phyloP scores from a whole-genome alignment of 2,113 vertebrate species.

The Jacana jacana region DNA sequence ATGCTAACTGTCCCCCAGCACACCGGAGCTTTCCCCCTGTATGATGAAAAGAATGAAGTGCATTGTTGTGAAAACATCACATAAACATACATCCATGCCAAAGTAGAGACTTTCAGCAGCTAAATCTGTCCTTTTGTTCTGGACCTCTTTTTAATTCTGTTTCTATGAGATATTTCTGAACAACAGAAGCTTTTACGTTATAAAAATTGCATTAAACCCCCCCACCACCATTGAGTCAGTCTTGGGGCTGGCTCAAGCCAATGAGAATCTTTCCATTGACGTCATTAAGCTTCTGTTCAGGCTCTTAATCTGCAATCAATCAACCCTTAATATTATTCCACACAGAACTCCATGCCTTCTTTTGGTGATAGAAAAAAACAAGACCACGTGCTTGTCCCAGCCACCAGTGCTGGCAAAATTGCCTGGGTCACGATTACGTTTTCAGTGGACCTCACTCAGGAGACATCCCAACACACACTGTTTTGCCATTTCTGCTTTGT shows the following conservation, averaged over 20 bases:
- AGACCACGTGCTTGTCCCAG: neutral
- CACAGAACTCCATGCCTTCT: neutral
- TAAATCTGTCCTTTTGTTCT: neutral
- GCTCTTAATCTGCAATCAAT: slow-evolving; percentile 58
- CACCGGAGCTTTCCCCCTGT: neutral
- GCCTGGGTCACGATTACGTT: neutral
- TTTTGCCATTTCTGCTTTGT: neutral
- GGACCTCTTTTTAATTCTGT: neutral
- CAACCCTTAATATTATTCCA: slow-evolving; percentile 14
- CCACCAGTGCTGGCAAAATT: neutral
- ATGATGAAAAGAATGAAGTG: neutral
- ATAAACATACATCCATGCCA: accelerated
- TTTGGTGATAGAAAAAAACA: neutral
- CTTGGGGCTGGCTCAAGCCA: slow-evolving; percentile 29
- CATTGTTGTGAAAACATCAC: neutral
- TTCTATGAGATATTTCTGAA: neutral
- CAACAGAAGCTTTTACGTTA: slow-evolving; percentile 9
- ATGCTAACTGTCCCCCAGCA: neutral
- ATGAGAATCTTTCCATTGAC: slow-evolving; percentile 53
- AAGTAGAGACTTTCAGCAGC: neutral
- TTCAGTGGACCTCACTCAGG: neutral
- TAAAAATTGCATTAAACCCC: neutral
- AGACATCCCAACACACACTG: neutral
- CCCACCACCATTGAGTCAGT: neutral
- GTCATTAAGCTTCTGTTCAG: slow-evolving; percentile 56